Evolutionary conservation across 2,113 vertebrate genomes (phyloP), one percentile per base, ranked within the genome.

Genomic region (Lophotis ruficrista): DNA sequence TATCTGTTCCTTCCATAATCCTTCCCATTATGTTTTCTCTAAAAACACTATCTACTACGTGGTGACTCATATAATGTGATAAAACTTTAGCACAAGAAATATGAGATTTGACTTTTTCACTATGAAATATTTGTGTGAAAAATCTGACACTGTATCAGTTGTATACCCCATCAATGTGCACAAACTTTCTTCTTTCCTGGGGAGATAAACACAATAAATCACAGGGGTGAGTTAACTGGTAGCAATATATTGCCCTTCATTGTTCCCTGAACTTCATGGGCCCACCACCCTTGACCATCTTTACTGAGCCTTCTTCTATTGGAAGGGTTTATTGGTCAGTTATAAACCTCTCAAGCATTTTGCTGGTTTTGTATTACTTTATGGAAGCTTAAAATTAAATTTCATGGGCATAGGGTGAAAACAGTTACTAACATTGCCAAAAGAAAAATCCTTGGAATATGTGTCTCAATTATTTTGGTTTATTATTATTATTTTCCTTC

Each of bases 41-140:
- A 54, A 43, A 94, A 92, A 38, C 60, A 53, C 8, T 90, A 30
- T 58, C 15, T 93, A 77, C 66, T 87, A 54, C 56, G 57, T 88
- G 86, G 87, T 38, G 23, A 51, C 45, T 21, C 22, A n/a, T 86
- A 71, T 69, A 91, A 58, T 14, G 27, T 50, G 17, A 87, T 10
- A 83, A 87, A 92, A 94, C 50, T 43, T n/a, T 48, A 91, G 35
- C 15, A 57, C 57, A 91, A 76, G 22, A 35, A 91, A 93, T 71
- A 87, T 37, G 47, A 92, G 10, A 72, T 71, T 96, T 88, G 54
- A 12, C 58, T 89, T 79, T 91, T 95, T 86, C n/a, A 69, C 50
- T 81, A 85, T n/a, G 60, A 96, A 93, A 95, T 88, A 76, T 45
- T 24, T n/a, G 77, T 35, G 89, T n/a, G 24, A 87, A 72, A 38